Evolutionary conservation across 2,888 invertebrate genomes (phyloP), one percentile per base, ranked within the genome.

Genomic region (Drosophila pegasa): DNA sequence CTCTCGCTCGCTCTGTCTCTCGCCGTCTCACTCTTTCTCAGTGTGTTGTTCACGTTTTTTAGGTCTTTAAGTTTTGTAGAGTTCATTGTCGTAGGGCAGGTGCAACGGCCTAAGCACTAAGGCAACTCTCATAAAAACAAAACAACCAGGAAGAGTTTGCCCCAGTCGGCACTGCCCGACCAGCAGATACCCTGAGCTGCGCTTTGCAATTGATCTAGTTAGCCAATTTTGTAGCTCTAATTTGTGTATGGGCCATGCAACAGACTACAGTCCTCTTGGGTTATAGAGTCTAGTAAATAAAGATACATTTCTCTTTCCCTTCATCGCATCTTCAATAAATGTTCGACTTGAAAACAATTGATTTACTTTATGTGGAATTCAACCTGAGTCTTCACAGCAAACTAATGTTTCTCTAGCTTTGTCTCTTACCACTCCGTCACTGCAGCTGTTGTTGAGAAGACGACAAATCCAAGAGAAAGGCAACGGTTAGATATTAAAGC

Each of bases 21-120:
- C 22, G 6, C 16, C 27, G 27, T 25, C 55, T 51, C 66, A 33
- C 54, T 60, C 37, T 57, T 51, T 55, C 10, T 45, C 14, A 12
- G 55, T 52, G 20, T 58, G 27, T 63, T 41, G 22, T 41, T 68
- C 58, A n/a, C 27, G 43, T 58, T 29, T 51, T 64, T 71, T 57
- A 52, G 56, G 65, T 56, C 60, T 70, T 80, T 47, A 82, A 85
- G 72, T 83, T 79, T 50, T 45, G 38, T 55, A 54, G 61, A 70
- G 79, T 68, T 80, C 78, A 82, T 75, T 82, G 88, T 75, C 82
- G 72, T 80, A 78, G 73, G 81, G 65, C 86, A 82, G 81, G 88
- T 87, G 88, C 83, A 77, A 80, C 73, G 76, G 80, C 75, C 75
- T 65, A 80, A 70, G 48, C 61, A 45, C 71, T 63, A 45, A 54